Percentiles rank a stretch among this genome's conserved stretches.
phyloP scores from a whole-genome alignment of 2,888 invertebrate species.

The Ernsta delagoae region DNA sequence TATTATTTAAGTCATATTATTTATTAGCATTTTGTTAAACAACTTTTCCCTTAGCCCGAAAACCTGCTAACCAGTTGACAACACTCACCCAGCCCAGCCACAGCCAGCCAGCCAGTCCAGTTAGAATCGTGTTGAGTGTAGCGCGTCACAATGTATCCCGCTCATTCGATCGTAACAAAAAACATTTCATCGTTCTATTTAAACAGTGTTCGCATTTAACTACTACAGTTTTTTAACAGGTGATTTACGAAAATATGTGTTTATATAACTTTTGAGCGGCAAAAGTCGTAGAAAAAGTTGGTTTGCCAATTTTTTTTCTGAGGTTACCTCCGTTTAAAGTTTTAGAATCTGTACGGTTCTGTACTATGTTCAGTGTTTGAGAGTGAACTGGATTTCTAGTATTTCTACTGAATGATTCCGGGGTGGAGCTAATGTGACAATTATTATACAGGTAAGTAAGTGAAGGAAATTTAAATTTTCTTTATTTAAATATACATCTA shows the following conservation, averaged over 20 bases:
- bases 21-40: too few species aligned
- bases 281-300: slow-evolving; percentile 16
- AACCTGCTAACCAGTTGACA: too few species aligned
- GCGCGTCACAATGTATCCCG: slow-evolving; percentile 49
- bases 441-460: slow-evolving; percentile 33
- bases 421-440: slow-evolving; percentile 32
- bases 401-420: slow-evolving; percentile 57
- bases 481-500: neutral
- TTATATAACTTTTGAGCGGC: slow-evolving; percentile 13
- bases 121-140: slow-evolving; percentile 53
- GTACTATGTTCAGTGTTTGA: slow-evolving; percentile 37
- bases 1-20: too few species aligned
- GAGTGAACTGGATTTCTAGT: slow-evolving; percentile 38
- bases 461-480: neutral
- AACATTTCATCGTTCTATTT: slow-evolving; percentile 21
- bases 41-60: too few species aligned
- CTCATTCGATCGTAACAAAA: slow-evolving; percentile 35
- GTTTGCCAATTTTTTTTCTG: slow-evolving; percentile 18
- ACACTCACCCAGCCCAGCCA: too few species aligned
- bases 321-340: slow-evolving; percentile 37
- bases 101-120: too few species aligned
- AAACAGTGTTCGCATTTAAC: slow-evolving; percentile 23
- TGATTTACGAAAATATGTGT: slow-evolving; percentile 1
- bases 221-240: slow-evolving; percentile 8
- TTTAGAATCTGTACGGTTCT: slow-evolving; percentile 40